phyloP scores from a whole-genome alignment of 2,113 vertebrate species.

The Embiotoca jacksoni region DNA sequence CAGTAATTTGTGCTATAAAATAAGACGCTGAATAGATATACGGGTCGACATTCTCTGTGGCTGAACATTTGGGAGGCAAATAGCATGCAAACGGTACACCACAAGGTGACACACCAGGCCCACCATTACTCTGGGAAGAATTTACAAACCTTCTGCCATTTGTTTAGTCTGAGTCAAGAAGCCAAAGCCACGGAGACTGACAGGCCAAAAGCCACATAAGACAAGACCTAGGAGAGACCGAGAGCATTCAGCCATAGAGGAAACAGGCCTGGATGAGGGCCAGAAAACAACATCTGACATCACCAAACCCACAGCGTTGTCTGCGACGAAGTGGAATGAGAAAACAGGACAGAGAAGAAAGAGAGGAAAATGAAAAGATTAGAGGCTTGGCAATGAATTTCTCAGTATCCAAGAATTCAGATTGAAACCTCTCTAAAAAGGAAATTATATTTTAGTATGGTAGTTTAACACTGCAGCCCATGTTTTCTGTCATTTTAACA shows the following conservation, averaged over 20 bases:
- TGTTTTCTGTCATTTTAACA: neutral
- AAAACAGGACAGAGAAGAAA: neutral
- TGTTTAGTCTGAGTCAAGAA: constrained; percentile 68
- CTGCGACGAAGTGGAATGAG: constrained; percentile 11
- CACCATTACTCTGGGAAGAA: constrained; percentile 32
- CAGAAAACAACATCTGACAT: constrained; percentile 59
- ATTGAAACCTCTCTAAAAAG: constrained; percentile 7
- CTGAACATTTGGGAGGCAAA: constrained; percentile 7
- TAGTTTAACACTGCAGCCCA: neutral
- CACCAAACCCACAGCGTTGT: constrained; percentile 33
- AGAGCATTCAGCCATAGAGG: constrained; percentile 36
- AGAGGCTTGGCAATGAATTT: constrained; percentile 32
- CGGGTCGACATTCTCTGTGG: neutral
- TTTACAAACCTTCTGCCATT: constrained; percentile 51
- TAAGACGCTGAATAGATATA: neutral
- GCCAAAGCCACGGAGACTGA: constrained; percentile 48
- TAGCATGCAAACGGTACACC: constrained; percentile 16
- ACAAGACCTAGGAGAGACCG: constrained; percentile 47
- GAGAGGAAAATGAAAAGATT: constrained; percentile 17
- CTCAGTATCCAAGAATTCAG: neutral
- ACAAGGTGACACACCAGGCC: constrained; percentile 48
- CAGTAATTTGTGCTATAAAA: neutral
- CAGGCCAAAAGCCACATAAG: constrained; percentile 67
- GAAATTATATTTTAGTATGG: neutral
- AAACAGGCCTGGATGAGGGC: constrained; percentile 51